Evolutionary conservation across 2,888 invertebrate genomes (phyloP), one percentile per base, ranked within the genome.

Genomic region (Diarsia brunnea): DNA sequence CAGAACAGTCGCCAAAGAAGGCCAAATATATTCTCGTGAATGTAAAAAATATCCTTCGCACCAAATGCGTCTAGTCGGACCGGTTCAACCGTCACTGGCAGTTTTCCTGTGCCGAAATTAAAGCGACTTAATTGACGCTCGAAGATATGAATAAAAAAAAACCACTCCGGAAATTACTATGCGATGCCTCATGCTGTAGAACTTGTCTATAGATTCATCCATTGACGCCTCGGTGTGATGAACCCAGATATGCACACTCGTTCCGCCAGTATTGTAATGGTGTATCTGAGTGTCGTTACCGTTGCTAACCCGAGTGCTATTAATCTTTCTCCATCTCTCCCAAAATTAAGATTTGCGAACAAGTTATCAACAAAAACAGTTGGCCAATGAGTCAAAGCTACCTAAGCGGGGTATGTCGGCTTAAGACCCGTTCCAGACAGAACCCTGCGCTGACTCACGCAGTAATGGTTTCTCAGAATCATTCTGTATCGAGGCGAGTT

Each of bases 381-480:
- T 79, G 78, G 72, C 58, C 79, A 76, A 78, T 87, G 87, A 88
- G 86, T 88, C 86, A 88, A 88, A 84, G 64, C 78, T 79, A 81
- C 82, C 85, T 79, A 84, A 90, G 89, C 90, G 86, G 87, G 78
- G 79, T 75, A 69, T 75, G 79, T 67, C 82, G 70, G 79, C 82
- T 74, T 82, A 91, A 93, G 93, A 94, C 94, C 93, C 92, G 94
- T 93, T 93, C 93, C 92, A 89, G 90, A 89, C 91, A 86, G 86
- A 89, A 89, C 87, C 85, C 88, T 80, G 77, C 86, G 79, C 81
- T 94, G 94, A 95, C 88, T 94, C 94, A 94, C 89, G 69, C 85
- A 73, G 84, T 92, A 94, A 93, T 94, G 92, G 90, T 86, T 95
- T 95, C 95, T 90, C 91, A 88, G 95, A 91, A 91, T 81, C 78